phyloP scores from a whole-genome alignment of 2,113 vertebrate species.

The Numida meleagris region DNA sequence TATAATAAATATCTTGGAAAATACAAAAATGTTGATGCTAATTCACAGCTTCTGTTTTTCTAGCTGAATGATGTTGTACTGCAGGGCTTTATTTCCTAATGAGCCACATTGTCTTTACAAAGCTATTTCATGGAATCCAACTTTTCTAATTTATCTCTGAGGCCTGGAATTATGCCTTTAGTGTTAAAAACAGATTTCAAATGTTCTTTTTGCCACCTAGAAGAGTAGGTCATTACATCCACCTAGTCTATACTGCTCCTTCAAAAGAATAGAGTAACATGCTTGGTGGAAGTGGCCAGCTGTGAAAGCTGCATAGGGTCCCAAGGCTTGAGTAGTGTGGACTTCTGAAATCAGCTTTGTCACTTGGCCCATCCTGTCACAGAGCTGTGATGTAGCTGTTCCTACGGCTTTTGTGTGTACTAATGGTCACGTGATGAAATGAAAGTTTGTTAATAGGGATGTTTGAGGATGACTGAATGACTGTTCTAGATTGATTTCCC shows the following conservation, averaged over 20 bases:
- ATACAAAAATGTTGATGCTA: constrained; percentile 8
- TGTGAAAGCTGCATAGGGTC: neutral
- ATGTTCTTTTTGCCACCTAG: neutral
- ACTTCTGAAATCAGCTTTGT: neutral
- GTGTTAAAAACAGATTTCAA: neutral
- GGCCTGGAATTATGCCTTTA: neutral
- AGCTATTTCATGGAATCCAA: neutral
- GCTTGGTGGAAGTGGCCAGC: neutral
- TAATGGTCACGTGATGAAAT: rapidly evolving
- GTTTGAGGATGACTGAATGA: neutral
- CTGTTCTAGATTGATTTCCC: neutral
- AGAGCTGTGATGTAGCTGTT: neutral
- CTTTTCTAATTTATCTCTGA: neutral
- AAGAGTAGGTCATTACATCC: neutral
- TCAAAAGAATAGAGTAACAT: neutral
- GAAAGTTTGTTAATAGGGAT: neutral
- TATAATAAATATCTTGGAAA: neutral
- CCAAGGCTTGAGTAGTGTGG: neutral
- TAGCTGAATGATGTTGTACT: neutral
- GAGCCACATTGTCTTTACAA: neutral
- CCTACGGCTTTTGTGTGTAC: neutral
- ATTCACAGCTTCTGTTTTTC: neutral
- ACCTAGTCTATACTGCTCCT: neutral
- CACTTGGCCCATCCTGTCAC: too few relatives aligned
- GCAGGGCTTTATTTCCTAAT: neutral